Evolutionary conservation across 2,797 vertebrate species (phyloP), one percentile per base, ranked within the genome.

Genomic region (Linurgus olivaceus): DNA sequence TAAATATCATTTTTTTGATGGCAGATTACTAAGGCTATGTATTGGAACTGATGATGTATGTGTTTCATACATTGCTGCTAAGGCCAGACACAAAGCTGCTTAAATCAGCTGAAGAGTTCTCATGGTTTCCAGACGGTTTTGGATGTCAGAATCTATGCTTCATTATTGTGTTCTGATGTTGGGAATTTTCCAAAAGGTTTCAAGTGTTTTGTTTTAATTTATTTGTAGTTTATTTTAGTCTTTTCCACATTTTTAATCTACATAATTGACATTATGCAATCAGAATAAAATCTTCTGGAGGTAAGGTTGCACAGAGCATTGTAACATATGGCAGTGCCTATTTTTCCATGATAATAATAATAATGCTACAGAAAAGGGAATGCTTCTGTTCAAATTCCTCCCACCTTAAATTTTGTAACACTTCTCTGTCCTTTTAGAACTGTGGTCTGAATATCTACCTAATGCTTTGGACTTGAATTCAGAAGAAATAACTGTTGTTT

Each of bases 201-300:
- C 17, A 67, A 61, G 33, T 74, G 15, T 42, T 82, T 68, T 74
- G 17, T 42, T 82, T 68, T 40, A 51, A 57, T 84, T 57, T 65
- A 47, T 57, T 89, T 93, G 67, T 48, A 24, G 40, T 52, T 57
- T 79, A 47, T 72, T 91, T 91, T 67, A 67, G 44, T 88, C 3
- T 47, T 93, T 92, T 92, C 66, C 74, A 66, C 38, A 19, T 79
- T 87, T 90, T 90, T 76, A 90, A 89, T 92, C 45, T 80, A 40
- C 42, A 55, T 80, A 89, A 86, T 52, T 85, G 62, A 61, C 59
- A 65, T 85, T 74, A 74, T 40, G 17, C 57, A 89, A 80, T 80
- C 59, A 74, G 50, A 92, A 91, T 71, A 83, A 94, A 89, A 85
- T 90, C 35, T 79, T 90, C 59, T 74, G 65, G 52, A 91, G 65